phyloP scores from a whole-genome alignment of 2,888 invertebrate species.

The Lasioglossum calceatum region DNA sequence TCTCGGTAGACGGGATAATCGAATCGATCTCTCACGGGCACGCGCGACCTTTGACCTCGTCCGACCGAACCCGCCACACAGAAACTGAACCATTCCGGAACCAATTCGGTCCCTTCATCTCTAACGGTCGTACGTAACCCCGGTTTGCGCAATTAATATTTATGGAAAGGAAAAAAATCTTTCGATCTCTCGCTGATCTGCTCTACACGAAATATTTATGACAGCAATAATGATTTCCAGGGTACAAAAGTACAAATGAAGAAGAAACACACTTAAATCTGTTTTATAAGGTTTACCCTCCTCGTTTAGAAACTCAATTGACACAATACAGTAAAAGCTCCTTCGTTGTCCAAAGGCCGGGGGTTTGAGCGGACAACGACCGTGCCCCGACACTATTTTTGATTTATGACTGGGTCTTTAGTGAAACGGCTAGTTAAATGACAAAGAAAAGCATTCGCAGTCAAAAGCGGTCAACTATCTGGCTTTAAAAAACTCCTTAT shows the following conservation, averaged over 20 bases:
- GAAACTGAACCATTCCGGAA: constrained; percentile 35
- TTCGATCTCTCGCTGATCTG: background rate
- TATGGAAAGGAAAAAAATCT: background rate
- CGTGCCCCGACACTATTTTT: too few species aligned
- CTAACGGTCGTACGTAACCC: background rate
- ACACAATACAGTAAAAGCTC: too few species aligned
- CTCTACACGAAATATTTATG: background rate
- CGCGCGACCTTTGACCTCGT: constrained; percentile 68
- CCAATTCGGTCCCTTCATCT: background rate
- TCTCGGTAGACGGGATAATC: constrained; percentile 55
- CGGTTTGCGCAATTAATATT: background rate
- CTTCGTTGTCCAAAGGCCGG: too few species aligned
- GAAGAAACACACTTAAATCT: background rate
- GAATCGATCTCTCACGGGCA: constrained; percentile 65
- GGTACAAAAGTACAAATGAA: background rate
- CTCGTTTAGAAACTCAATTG: background rate
- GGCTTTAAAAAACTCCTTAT: too few species aligned
- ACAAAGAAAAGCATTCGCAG: too few species aligned
- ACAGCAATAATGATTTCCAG: background rate
- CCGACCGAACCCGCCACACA: constrained; percentile 17
- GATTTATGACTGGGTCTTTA: too few species aligned
- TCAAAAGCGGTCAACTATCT: too few species aligned
- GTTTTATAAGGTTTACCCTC: background rate
- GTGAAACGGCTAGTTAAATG: too few species aligned
- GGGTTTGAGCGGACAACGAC: too few species aligned